Conservation (phyloP, 2,113 vertebrate species). For the Ochotona princeps region DNA sequence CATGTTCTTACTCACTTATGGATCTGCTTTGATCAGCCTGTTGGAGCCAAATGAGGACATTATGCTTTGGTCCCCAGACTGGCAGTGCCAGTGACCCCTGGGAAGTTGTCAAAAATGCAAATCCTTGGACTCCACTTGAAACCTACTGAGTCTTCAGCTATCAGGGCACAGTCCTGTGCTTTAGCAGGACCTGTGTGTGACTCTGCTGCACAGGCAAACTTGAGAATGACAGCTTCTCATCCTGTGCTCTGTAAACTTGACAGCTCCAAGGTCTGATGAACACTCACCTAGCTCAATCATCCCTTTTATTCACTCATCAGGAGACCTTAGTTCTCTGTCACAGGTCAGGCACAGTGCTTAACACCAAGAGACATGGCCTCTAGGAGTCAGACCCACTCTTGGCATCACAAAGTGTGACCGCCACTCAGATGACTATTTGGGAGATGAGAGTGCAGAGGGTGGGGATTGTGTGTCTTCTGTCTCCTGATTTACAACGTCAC, state of each 20-base stretch:
- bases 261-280: background rate
- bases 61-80: background rate
- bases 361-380: background rate
- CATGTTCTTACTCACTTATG: background rate
- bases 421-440: background rate
- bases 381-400: background rate
- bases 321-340: background rate
- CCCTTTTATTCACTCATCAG: background rate
- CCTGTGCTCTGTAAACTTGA: background rate
- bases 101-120: background rate
- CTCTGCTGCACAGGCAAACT: background rate
- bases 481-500: background rate
- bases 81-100: too few relatives aligned
- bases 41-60: background rate
- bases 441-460: background rate
- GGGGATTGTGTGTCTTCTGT: background rate
- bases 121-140: background rate
- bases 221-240: background rate
- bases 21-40: background rate
- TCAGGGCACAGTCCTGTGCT: background rate
- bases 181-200: background rate
- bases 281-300: background rate
- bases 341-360: background rate
- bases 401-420: background rate
- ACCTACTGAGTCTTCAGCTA: background rate